Base-by-base conservation (phyloP, 2,888 invertebrate genomes). In the Leucania comma region DNA sequence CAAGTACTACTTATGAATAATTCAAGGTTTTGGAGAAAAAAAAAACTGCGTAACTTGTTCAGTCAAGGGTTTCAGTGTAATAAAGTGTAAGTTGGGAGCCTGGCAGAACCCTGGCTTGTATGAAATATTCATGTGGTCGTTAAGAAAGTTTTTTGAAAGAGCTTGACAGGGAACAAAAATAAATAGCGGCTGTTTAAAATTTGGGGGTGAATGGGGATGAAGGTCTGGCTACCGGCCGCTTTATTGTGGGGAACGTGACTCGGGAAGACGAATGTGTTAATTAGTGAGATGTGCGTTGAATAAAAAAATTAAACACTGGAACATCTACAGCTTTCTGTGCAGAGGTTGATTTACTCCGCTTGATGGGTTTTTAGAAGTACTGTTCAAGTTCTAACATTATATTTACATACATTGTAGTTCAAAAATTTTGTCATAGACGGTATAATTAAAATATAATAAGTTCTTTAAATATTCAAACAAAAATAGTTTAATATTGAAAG, bases 71-170 rank as follows among this genome's bases (percentile, higher is more conserved):
- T 83, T 80, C 80, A 84, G 81, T 77, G 86, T 83, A 84, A 86
- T 86, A 83, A 83, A 86, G 82, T 78, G 78, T 68, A 80, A 82
- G 60, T 86, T 80, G 76, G 78, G 82, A 75, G 76, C 72, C 78
- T 58, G 76, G 77, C 78, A 81, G 81, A 70, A 76, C 80, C 82
- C 54, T 70, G 68, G 82, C 74, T 66, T 71, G 61, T 80, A 88
- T 88, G 85, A 88, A 88, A 88, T 88, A 88, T 88, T 88, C 88
- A 88, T 88, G 81, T 72, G 67, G 77, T 87, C 87, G 88, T 88
- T 87, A 88, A 84, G 80, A 77, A 86, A 85, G 80, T 84, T 84
- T 76, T 82, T 70, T 77, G 73, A 75, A 81, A 77, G 70, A 79
- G 80, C 71, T 80, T 83, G 83, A 80, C 84, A 75, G 67, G 64